phyloP scores from a whole-genome alignment of 1,140 invertebrate species.

The Philopotamus ludificatus region DNA sequence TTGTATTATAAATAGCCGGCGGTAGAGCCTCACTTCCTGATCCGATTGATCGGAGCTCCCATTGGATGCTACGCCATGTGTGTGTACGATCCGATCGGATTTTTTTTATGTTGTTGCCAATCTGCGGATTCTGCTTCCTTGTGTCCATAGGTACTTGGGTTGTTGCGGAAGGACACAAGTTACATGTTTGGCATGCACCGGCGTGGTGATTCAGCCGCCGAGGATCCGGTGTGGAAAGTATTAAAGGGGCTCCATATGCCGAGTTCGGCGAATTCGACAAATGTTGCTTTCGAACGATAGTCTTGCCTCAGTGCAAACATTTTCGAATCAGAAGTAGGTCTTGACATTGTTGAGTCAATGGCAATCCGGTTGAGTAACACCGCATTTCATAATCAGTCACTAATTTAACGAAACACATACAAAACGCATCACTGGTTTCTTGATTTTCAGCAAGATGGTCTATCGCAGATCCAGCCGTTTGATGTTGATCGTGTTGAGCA shows the following conservation, averaged over 20 bases:
- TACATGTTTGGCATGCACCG: slow-evolving; percentile 1
- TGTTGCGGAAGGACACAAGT: not conserved
- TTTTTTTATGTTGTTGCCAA: not conserved
- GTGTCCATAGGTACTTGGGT: not conserved
- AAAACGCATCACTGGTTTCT: not conserved
- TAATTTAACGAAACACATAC: not conserved
- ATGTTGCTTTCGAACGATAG: not conserved
- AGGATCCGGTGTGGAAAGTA: slow-evolving; percentile 5
- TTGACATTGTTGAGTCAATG: not conserved
- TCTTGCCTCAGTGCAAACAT: not conserved
- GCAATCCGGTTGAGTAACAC: not conserved
- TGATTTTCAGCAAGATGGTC: slow-evolving; percentile 26
- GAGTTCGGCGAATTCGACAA: not conserved
- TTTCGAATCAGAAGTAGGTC: not conserved
- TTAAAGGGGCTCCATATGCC: not conserved
- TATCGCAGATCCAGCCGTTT: slow-evolving; percentile 22
- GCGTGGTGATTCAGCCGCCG: not conserved
- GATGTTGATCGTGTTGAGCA: slow-evolving; percentile 22
- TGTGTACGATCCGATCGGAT: not conserved
- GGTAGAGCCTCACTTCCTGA: not conserved
- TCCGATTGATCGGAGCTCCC: not conserved
- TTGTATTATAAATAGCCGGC: slow-evolving; percentile 1
- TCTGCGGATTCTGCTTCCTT: not conserved
- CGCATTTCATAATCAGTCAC: not conserved
- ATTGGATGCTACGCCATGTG: not conserved